phyloP scores from a whole-genome alignment of 2,888 invertebrate genomes.

The Meiosimyza platycephala region DNA sequence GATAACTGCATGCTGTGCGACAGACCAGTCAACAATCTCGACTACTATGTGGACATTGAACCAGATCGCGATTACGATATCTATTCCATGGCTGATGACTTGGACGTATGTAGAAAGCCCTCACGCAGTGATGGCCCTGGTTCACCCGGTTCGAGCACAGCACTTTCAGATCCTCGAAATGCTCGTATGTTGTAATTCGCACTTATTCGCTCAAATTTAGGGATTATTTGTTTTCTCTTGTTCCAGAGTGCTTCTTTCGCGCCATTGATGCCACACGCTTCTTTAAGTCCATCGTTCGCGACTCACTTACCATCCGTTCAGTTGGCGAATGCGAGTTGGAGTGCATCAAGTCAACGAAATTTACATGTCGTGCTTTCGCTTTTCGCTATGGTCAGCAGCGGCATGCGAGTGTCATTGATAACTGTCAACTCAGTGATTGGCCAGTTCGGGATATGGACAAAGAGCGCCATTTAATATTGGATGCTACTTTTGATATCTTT shows the following conservation, averaged over 20 bases:
- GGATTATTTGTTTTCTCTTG: neutral
- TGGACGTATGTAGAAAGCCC: constrained; percentile 67
- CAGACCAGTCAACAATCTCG: constrained; percentile 75
- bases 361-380: constrained; percentile 84
- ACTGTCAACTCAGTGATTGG: constrained; percentile 83
- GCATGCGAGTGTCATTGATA: constrained; percentile 76
- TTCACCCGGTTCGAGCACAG: constrained; percentile 48
- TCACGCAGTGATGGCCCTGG: constrained; percentile 53
- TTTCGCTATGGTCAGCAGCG: constrained; percentile 77
- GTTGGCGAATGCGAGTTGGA: constrained; percentile 85
- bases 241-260: constrained; percentile 85
- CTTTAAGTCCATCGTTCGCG: constrained; percentile 73
- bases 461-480: constrained; percentile 71
- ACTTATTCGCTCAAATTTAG: no score
- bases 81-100: constrained; percentile 78
- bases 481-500: constrained; percentile 79
- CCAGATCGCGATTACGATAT: constrained; percentile 83
- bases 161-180: constrained; percentile 67
- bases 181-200: constrained; percentile 56
- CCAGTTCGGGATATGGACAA: constrained; percentile 75
- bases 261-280: constrained; percentile 80
- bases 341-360: constrained; percentile 78
- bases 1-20: constrained; percentile 85
- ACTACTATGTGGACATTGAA: constrained; percentile 79
- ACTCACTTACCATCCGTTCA: constrained; percentile 75